These are phyloP conservation scores for Drosophila sp. DNA, from an alignment of 1,140 invertebrate genomes.

Conservation along the genomic window DNA sequence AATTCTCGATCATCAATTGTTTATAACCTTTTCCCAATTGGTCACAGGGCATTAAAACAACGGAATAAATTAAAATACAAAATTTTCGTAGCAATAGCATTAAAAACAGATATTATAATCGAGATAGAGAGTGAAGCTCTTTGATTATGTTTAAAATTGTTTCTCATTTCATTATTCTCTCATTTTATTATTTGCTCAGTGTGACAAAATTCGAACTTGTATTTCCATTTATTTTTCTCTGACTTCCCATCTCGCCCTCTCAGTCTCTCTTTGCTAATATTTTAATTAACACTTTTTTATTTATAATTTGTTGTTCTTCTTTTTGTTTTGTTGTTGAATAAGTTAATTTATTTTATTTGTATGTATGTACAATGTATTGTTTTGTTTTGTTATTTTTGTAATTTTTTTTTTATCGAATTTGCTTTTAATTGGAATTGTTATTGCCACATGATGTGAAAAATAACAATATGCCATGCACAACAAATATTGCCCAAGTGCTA, in stretches of 20 bases:
- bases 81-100: too few species aligned
- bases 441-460: slow-evolving; percentile 16
- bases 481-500: background rate
- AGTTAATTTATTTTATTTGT: slow-evolving; percentile 23
- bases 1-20: too few species aligned
- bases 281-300: slow-evolving; percentile 36
- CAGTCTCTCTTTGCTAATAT: slow-evolving; percentile 1
- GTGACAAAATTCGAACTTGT: background rate
- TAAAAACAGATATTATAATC: background rate
- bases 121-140: background rate
- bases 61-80: too few species aligned
- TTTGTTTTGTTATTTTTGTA: too few species aligned
- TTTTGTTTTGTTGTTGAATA: slow-evolving; percentile 1
- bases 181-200: background rate
- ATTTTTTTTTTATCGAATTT: slow-evolving; percentile 32
- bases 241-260: too few species aligned
- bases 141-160: slow-evolving; percentile 26
- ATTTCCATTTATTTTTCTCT: slow-evolving; percentile 2
- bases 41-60: background rate
- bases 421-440: slow-evolving; percentile 46
- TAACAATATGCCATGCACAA: slow-evolving; percentile 1
- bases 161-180: background rate
- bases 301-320: background rate
- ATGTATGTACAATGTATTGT: background rate
- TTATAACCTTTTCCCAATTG: too few species aligned